These are phyloP conservation scores for Drosophila nigromelanica DNA, from an alignment of 1,140 invertebrate species.

Conservation along the genomic window DNA sequence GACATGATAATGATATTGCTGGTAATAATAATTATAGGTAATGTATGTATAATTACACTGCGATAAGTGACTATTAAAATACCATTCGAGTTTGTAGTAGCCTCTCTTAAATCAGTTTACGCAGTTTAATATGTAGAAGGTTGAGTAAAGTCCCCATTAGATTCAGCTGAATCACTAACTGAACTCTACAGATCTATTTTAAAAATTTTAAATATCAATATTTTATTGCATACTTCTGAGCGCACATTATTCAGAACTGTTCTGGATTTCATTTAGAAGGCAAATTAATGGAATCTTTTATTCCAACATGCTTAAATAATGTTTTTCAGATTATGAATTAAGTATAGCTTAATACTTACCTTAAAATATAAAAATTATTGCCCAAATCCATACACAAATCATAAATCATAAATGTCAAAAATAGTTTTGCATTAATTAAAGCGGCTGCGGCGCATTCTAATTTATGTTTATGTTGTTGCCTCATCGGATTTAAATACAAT, in stretches of 20 bases:
- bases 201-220: too few relatives aligned
- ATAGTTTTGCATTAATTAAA: constrained; percentile 37
- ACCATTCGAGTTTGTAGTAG: constrained; percentile 41
- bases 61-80: constrained; percentile 65
- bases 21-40: constrained; percentile 59
- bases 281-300: background rate
- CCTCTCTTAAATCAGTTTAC: constrained; percentile 41
- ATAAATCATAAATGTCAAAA: constrained; percentile 37
- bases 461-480: constrained; percentile 45
- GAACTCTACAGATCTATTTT: too few relatives aligned
- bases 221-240: constrained; percentile 37
- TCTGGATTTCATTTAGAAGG: background rate
- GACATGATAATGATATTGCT: constrained; percentile 51
- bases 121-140: constrained; percentile 6
- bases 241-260: constrained; percentile 1
- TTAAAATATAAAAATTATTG: constrained; percentile 4
- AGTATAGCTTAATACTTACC: too few relatives aligned
- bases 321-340: constrained; percentile 29
- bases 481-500: constrained; percentile 64
- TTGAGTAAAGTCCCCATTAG: too few relatives aligned
- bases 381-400: constrained; percentile 1
- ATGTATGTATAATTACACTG: constrained; percentile 60
- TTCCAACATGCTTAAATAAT: background rate
- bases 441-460: constrained; percentile 57
- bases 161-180: too few relatives aligned